Base-by-base conservation (phyloP, 2,797 vertebrate genomes). In the Epinephelus coioides region DNA sequence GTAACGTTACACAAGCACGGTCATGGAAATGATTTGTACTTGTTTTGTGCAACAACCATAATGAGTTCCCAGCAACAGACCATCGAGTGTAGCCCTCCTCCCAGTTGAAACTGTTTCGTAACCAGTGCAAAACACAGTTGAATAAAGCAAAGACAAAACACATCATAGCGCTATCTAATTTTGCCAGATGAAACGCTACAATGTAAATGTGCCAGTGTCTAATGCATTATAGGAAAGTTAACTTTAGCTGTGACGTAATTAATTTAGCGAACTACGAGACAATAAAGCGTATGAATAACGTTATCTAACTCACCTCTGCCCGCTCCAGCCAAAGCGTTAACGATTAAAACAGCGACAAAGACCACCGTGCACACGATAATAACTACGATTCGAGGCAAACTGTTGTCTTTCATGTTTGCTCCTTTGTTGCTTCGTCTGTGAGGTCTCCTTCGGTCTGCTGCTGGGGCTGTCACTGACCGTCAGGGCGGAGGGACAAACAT, bases 321-420 rank as follows among this genome's bases (percentile, higher is more conserved):
- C 3, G 90, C 65, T 77, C 91, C 92, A 0, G 93, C 92, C 85
- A 93, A 67, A 0, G 77, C 91, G 79, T 93, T 94, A 0, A 92
- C 27, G 0, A 91, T 40, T 2, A 94, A 19, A 3, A 90, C 79
- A 1, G 46, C 86, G 0, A 92, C 61, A 46, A 72, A 94, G 6
- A 88, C 65, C 27, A 76, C 49, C 0, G 81, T 50, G 7, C 88
- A 93, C 0, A 90, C 0, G 2, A 91, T 2, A 0, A 94, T 89
- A 0, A 91, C 5, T 0, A 75, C 1, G 2, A 90, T 76, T 4
- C 89, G 69, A 0, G 76, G 4, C 1, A 82, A 18, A 11, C 65
- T 87, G 64, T 57, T 69, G 6, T 85, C 73, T 82, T 70, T 89
- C 93, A 94, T 94, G 6, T n/a, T 80, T 0, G 3, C 23, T 5